These are phyloP conservation scores for Typhlichthys subterraneus DNA, from an alignment of 2,797 vertebrate species.

Conservation along the genomic window DNA sequence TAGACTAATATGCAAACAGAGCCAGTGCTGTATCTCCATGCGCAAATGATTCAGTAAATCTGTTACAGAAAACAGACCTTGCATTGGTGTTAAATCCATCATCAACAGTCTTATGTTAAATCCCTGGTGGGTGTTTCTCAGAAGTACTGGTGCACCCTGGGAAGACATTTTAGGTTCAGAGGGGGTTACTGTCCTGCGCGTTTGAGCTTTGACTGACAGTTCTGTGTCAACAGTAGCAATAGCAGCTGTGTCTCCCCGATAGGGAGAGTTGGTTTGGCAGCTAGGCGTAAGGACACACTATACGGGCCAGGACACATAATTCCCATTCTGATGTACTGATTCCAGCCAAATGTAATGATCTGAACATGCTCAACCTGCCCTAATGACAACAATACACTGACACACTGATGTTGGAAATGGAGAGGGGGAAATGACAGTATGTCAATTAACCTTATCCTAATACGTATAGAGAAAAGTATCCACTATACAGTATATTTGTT, in stretches of 20 bases:
- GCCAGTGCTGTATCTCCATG: too few relatives aligned
- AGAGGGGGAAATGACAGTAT: constrained; percentile 5
- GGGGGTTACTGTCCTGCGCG: not conserved
- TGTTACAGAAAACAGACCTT: too few relatives aligned
- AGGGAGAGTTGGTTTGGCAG: not conserved
- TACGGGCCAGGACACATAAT: constrained; percentile 3
- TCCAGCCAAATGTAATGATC: constrained; percentile 23
- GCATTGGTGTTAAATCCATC: too few relatives aligned
- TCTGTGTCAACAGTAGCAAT: not conserved
- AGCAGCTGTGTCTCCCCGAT: constrained; percentile 15
- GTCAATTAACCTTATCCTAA: not conserved
- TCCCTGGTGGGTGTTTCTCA: not conserved
- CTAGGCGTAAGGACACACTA: not conserved
- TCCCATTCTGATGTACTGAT: constrained; percentile 9
- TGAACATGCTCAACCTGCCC: constrained; percentile 11
- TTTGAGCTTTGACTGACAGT: constrained; percentile 1
- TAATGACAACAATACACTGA: not conserved
- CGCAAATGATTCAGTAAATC: too few relatives aligned
- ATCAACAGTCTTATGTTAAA: too few relatives aligned
- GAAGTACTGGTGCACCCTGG: constrained; percentile 3
- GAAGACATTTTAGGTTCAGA: not conserved
- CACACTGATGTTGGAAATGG: not conserved
- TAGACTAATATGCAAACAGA: too few relatives aligned
- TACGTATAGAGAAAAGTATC: not conserved
- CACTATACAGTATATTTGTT: too few relatives aligned